These are phyloP conservation scores for Lasioglossum leucozonium DNA, from an alignment of 2,888 invertebrate genomes.

Conservation along the genomic window DNA sequence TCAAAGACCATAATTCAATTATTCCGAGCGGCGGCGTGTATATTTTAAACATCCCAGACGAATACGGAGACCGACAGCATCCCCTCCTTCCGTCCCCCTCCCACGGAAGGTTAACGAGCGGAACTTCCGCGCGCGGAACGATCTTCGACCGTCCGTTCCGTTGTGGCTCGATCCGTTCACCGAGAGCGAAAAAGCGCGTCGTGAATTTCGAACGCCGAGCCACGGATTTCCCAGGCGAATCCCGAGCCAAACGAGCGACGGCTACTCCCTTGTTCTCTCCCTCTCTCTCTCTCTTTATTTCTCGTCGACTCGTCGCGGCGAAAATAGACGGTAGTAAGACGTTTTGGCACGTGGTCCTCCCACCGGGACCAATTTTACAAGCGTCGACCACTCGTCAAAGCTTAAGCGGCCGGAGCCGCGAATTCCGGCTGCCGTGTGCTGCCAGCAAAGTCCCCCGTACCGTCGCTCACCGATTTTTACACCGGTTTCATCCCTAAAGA, in stretches of 20 bases:
- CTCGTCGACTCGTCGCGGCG: not conserved
- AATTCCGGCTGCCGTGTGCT: slow-evolving; percentile 36
- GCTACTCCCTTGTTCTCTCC: not conserved
- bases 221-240: slow-evolving; percentile 35
- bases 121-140: not conserved
- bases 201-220: slow-evolving; percentile 1
- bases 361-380: slow-evolving; percentile 59
- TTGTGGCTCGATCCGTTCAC: not conserved
- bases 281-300: not conserved
- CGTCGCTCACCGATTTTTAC: slow-evolving; percentile 7
- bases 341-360: slow-evolving; percentile 63
- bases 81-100: no score
- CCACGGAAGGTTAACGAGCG: slow-evolving; percentile 10
- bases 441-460: slow-evolving; percentile 25
- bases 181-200: not conserved
- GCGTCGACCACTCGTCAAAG: slow-evolving; percentile 59
- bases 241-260: slow-evolving; percentile 39
- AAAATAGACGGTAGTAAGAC: slow-evolving; percentile 62
- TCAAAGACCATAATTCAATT: slow-evolving; percentile 12
- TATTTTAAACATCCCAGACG: slow-evolving; percentile 1
- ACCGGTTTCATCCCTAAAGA: slow-evolving; percentile 48
- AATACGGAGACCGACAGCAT: not conserved
- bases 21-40: not conserved
- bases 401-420: slow-evolving; percentile 38
- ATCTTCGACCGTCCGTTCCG: not conserved